Conservation (phyloP, 1,140 invertebrate genomes). For the Drosophila grimshawi region DNA sequence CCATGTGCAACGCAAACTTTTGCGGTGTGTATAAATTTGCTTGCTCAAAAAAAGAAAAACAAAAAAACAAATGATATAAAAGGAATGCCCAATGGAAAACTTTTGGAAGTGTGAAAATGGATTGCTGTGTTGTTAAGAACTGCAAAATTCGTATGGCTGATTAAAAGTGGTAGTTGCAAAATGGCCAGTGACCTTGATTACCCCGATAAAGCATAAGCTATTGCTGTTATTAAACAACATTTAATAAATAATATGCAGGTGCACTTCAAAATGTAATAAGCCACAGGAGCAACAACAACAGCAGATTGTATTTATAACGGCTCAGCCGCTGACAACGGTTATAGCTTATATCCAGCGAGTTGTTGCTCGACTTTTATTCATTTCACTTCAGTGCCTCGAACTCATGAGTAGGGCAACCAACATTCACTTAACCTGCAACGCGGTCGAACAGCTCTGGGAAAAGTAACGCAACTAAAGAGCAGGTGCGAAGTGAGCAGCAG, state of each 20-base stretch:
- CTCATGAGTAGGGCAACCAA: constrained; percentile 6
- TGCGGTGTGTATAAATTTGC: constrained; percentile 42
- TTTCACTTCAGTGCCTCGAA: constrained; percentile 27
- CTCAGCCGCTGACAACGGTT: constrained; percentile 11
- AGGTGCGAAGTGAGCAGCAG: constrained; percentile 28
- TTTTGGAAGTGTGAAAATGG: constrained; percentile 46
- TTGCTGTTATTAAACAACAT: constrained; percentile 14
- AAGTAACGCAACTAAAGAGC: constrained; percentile 5
- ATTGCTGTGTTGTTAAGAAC: constrained; percentile 34
- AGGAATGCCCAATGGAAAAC: constrained; percentile 28
- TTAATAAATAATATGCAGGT: constrained; percentile 66
- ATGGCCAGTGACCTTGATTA: constrained; percentile 25
- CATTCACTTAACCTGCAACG: constrained; percentile 41
- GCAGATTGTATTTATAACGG: constrained; percentile 13
- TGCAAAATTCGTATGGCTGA: constrained; percentile 51
- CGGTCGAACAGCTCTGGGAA: constrained; percentile 19
- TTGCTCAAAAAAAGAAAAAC: constrained; percentile 22
- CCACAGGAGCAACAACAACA: constrained; percentile 20
- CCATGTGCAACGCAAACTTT: constrained; percentile 64
- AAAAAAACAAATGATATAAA: constrained; percentile 20
- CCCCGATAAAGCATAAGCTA: constrained; percentile 12
- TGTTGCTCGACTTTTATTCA: constrained; percentile 43
- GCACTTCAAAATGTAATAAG: constrained; percentile 76
- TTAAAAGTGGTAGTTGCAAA: constrained; percentile 31
- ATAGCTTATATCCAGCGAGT: constrained; percentile 12